Evolutionary conservation across 2,888 invertebrate genomes (phyloP), one percentile per base, ranked within the genome.

Genomic region (Steromphala cineraria): DNA sequence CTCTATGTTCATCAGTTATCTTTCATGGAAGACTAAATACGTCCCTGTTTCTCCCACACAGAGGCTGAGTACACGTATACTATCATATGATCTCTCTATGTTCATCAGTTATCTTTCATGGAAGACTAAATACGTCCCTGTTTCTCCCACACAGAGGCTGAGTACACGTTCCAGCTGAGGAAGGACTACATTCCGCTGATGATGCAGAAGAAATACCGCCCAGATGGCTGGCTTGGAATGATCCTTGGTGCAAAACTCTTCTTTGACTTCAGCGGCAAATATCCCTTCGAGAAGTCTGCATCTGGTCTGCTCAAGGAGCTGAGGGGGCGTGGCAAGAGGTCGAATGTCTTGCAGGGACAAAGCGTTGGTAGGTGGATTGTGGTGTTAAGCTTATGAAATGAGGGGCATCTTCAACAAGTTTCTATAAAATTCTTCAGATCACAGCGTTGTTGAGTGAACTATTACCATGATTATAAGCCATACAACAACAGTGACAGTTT

Each of bases 51-150:
- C n/a, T n/a, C n/a, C n/a, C n/a, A n/a, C n/a, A 15, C 88, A 90
- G 93, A 93, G 88, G 91, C 90, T 0, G 92, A 93, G 80, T 92
- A 92, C 83, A 90, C 91, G 28, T 91, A n/a, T n/a, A n/a, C n/a
- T n/a, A n/a, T n/a, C n/a, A n/a, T n/a, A n/a, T n/a, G n/a, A n/a
- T n/a, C n/a, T n/a, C n/a, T n/a, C n/a, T n/a, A n/a, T n/a, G n/a
- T n/a, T n/a, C n/a, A n/a, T n/a, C n/a, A n/a, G n/a, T n/a, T n/a
- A n/a, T n/a, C n/a, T n/a, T n/a, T n/a, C n/a, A n/a, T n/a, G n/a
- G n/a, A n/a, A n/a, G n/a, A n/a, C n/a, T n/a, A n/a, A n/a, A n/a
- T n/a, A n/a, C n/a, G n/a, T n/a, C n/a, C n/a, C n/a, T n/a, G n/a
- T n/a, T n/a, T n/a, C n/a, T n/a, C n/a, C n/a, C n/a, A n/a, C n/a